These are phyloP conservation scores for Palloptera scutellata DNA, from an alignment of 2,888 invertebrate species.

Conservation along the genomic window DNA sequence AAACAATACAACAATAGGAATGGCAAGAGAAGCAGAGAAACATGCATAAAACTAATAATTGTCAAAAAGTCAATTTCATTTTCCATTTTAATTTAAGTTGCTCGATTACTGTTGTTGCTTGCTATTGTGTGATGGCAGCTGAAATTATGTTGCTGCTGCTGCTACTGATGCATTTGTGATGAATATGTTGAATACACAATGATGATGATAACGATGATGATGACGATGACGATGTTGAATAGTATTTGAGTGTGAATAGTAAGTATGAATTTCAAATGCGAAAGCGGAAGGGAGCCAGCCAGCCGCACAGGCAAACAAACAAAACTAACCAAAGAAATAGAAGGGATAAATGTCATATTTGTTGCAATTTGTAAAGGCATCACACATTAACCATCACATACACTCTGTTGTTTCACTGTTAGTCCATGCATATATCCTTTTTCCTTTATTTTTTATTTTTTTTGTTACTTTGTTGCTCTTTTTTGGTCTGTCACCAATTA, in stretches of 20 bases:
- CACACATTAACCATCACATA: conserved; percentile 9
- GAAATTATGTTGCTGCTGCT: conserved; percentile 8
- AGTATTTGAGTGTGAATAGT: conserved; percentile 34
- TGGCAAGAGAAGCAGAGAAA: not conserved
- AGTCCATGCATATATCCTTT: not conserved
- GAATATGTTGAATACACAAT: conserved; percentile 22
- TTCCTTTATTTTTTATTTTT: conserved; percentile 26
- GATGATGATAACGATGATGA: conserved; percentile 33
- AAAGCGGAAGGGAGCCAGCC: conserved; percentile 15
- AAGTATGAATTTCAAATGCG: conserved; percentile 28
- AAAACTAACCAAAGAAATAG: conserved; percentile 34
- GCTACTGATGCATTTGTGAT: conserved; percentile 26
- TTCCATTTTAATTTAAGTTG: conserved; percentile 42
- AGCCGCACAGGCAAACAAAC: conserved; percentile 31
- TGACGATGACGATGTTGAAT: conserved; percentile 38
- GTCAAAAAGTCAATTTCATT: conserved; percentile 57
- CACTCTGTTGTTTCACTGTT: not conserved
- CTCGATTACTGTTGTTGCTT: conserved; percentile 15
- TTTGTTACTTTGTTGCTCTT: not conserved
- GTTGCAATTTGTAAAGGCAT: conserved; percentile 41
- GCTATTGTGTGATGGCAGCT: conserved; percentile 10
- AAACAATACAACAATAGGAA: conserved; percentile 24
- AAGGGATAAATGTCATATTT: conserved; percentile 46
- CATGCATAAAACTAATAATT: conserved; percentile 56
- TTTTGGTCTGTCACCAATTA: conserved; percentile 60